Conservation (phyloP, 1,140 invertebrate species). For the Papilio polytes region DNA sequence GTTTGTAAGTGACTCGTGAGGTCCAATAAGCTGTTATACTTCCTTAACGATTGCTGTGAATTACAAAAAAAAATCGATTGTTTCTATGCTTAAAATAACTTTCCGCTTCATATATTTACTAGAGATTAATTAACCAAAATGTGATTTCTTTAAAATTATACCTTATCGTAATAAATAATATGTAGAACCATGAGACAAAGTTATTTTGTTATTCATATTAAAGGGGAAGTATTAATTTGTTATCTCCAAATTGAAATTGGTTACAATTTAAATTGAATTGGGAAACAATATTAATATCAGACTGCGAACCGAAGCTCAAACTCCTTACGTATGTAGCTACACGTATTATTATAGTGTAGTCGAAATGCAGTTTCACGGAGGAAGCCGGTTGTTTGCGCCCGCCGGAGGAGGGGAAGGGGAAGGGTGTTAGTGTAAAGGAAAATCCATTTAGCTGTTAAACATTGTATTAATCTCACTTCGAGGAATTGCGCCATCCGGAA, state of each 20-base stretch:
- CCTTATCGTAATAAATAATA: too few species aligned
- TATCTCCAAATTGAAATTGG: slow-evolving; percentile 8
- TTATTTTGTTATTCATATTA: neutral
- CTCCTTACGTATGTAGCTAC: slow-evolving; percentile 43
- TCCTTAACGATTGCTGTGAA: too few species aligned
- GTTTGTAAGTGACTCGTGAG: too few species aligned
- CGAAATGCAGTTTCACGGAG: slow-evolving; percentile 53
- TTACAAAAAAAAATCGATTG: too few species aligned
- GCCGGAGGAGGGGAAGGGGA: slow-evolving; percentile 23
- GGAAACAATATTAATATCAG: slow-evolving; percentile 59
- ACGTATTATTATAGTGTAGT: slow-evolving; percentile 42
- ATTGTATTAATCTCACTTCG: slow-evolving; percentile 57
- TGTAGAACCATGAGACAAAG: neutral
- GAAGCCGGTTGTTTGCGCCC: slow-evolving; percentile 41
- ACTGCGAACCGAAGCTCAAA: slow-evolving; percentile 49
- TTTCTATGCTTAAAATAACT: too few species aligned
- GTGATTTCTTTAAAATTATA: too few species aligned
- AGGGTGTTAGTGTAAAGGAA: slow-evolving; percentile 52
- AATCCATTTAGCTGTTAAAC: slow-evolving; percentile 72
- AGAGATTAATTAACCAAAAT: too few species aligned
- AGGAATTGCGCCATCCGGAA: slow-evolving; percentile 25
- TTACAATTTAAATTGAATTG: slow-evolving; percentile 43
- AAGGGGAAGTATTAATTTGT: neutral
- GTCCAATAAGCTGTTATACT: too few species aligned
- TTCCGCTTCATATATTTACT: too few species aligned